Evolutionary conservation across 2,797 vertebrate genomes (phyloP).

Genomic region (Lutjanus campechanus): DNA sequence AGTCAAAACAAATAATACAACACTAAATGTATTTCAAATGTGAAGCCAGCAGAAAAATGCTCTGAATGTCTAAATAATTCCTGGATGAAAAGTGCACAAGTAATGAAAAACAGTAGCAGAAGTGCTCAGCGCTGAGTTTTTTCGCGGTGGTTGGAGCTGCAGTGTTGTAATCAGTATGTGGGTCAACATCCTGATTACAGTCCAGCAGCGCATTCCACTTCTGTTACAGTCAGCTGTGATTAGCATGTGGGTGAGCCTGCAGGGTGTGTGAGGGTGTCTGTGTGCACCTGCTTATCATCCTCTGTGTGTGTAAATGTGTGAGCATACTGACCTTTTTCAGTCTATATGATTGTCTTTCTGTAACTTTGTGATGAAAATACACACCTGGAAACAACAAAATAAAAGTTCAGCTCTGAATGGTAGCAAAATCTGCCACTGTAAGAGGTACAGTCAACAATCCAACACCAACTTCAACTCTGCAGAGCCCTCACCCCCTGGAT

Average conservation of each 20-base stretch:
- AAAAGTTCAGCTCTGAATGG: background rate
- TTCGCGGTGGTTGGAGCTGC: slow-evolving; percentile 19
- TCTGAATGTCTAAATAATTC: slow-evolving; percentile 4
- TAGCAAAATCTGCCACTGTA: background rate
- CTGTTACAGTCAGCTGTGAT: slow-evolving; percentile 60
- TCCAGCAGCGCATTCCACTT: slow-evolving; percentile 59
- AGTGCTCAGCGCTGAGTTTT: background rate
- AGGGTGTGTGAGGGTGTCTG: slow-evolving; percentile 11
- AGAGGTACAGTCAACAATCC: background rate
- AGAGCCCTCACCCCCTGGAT: background rate
- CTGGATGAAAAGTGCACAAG: slow-evolving; percentile 15
- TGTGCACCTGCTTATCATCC: slow-evolving; percentile 13
- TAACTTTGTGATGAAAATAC: background rate
- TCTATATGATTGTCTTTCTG: background rate
- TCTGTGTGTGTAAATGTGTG: background rate
- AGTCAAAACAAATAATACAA: slow-evolving; percentile 4
- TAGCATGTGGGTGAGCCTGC: slow-evolving; percentile 60
- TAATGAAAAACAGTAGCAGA: slow-evolving; percentile 17
- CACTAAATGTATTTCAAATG: background rate
- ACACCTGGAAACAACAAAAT: slow-evolving; percentile 2
- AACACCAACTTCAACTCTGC: background rate
- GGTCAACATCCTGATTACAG: slow-evolving; percentile 68
- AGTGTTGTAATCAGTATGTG: slow-evolving; percentile 61
- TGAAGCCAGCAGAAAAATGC: background rate
- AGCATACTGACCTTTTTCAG: slow-evolving; percentile 5